phyloP scores from a whole-genome alignment of 2,888 invertebrate species.

The Cabera pusaria region DNA sequence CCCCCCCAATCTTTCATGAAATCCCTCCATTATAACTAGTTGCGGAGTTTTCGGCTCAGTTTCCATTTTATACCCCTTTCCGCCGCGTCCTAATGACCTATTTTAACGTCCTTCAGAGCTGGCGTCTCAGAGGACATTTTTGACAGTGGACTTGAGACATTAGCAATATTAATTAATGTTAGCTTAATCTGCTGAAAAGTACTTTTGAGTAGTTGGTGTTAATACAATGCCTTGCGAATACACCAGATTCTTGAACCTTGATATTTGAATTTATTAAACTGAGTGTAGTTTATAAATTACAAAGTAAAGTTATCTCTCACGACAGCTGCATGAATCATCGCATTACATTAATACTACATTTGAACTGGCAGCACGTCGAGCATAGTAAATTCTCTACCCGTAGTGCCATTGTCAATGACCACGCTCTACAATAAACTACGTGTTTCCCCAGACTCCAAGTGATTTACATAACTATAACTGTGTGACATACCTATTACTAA shows the following conservation, averaged over 20 bases:
- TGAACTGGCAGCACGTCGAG: background rate
- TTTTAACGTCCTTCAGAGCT: slow-evolving; percentile 9
- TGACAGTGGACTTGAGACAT: no score
- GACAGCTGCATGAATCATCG: background rate
- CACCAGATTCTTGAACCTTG: no score
- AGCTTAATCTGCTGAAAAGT: no score
- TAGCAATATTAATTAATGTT: no score
- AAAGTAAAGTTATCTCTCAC: no score
- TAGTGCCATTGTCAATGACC: background rate
- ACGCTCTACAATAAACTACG: background rate
- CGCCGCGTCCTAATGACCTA: slow-evolving; percentile 7
- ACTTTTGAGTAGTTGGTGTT: no score
- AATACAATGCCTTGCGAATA: no score
- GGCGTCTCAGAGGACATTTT: no score
- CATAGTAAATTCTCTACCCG: slow-evolving; percentile 1
- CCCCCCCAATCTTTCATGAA: slow-evolving; percentile 1
- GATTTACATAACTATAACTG: slow-evolving; percentile 3
- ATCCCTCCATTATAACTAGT: slow-evolving; percentile 5
- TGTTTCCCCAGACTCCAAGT: background rate
- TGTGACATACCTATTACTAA: no score
- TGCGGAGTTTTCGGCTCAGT: slow-evolving; percentile 1
- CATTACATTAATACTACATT: no score
- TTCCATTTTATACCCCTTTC: slow-evolving; percentile 8
- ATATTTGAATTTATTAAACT: no score
- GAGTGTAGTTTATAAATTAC: no score